A percentile compares a stretch with the other conserved stretches of the same genome.
phyloP scores from a whole-genome alignment of 2,113 vertebrate genomes.

The Archilochus colubris region DNA sequence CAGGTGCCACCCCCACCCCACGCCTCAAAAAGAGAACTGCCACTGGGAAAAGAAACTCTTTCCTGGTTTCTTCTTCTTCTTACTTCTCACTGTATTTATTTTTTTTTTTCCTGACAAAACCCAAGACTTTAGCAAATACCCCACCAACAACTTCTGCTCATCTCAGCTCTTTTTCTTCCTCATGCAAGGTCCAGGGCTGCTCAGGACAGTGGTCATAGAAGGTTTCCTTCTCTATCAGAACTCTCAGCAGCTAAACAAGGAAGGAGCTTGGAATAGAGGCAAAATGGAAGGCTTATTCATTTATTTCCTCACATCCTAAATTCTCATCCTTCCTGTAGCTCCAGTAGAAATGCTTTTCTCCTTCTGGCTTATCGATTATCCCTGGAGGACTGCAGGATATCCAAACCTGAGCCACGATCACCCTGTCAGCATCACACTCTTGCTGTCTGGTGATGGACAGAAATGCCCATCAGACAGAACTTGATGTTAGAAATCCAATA shows the following conservation, averaged over 20 bases:
- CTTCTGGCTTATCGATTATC: not conserved
- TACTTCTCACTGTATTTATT: not conserved
- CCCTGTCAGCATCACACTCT: not conserved
- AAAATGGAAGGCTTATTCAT: not conserved
- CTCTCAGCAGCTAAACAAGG: not conserved
- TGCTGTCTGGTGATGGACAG: not conserved
- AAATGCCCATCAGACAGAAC: not conserved
- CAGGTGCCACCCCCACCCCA: not conserved
- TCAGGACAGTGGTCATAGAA: not conserved
- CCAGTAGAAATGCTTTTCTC: not conserved
- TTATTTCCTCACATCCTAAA: not conserved
- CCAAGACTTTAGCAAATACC: not conserved
- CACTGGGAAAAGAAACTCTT: conserved; percentile 7
- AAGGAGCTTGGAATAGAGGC: not conserved
- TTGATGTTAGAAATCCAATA: not conserved
- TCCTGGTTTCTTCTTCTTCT: not conserved
- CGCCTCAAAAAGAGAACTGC: not conserved
- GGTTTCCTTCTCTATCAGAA: not conserved
- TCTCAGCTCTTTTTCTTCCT: conserved; percentile 28
- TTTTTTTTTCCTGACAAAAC: not conserved
- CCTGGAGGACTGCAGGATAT: not conserved
- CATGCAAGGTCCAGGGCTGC: accelerated
- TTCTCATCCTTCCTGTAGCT: not conserved
- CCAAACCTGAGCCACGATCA: not conserved
- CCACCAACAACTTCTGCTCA: not conserved